Conservation (phyloP, 2,113 vertebrate genomes). For the Syngnathoides biaculeatus region DNA sequence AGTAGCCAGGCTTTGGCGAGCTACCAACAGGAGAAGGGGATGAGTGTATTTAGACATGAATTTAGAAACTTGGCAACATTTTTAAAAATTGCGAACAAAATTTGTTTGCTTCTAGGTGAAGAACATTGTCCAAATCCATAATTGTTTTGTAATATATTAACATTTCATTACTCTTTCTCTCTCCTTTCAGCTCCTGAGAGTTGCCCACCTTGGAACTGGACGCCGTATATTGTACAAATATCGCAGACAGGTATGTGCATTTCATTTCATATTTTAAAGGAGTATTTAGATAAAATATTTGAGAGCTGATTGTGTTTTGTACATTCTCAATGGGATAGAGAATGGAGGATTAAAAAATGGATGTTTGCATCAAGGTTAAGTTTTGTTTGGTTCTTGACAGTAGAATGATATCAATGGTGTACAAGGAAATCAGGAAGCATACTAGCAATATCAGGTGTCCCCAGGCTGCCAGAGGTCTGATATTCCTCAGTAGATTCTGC, state of each 20-base stretch:
- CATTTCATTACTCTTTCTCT: background rate
- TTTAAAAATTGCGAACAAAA: background rate
- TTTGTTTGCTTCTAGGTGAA: background rate
- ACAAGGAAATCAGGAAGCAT: background rate
- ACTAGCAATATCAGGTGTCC: background rate
- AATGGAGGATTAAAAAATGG: background rate
- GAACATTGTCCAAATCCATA: background rate
- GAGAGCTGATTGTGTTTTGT: background rate
- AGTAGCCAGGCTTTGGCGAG: no score
- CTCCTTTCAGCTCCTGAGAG: conserved; percentile 82
- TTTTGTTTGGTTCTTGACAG: background rate
- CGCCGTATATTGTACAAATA: conserved; percentile 93
- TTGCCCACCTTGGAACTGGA: conserved; percentile 91
- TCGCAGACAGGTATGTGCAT: conserved; percentile 66
- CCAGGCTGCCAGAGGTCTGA: background rate
- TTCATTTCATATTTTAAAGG: background rate
- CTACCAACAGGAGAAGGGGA: no score
- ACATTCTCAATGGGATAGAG: background rate
- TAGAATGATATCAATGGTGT: background rate
- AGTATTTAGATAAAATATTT: background rate
- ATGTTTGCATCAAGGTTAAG: background rate
- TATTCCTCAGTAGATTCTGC: background rate
- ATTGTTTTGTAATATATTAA: background rate
- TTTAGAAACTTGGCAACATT: background rate
- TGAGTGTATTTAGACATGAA: no score